Conservation (phyloP, 2,113 vertebrate genomes). For the Oplegnathus fasciatus region DNA sequence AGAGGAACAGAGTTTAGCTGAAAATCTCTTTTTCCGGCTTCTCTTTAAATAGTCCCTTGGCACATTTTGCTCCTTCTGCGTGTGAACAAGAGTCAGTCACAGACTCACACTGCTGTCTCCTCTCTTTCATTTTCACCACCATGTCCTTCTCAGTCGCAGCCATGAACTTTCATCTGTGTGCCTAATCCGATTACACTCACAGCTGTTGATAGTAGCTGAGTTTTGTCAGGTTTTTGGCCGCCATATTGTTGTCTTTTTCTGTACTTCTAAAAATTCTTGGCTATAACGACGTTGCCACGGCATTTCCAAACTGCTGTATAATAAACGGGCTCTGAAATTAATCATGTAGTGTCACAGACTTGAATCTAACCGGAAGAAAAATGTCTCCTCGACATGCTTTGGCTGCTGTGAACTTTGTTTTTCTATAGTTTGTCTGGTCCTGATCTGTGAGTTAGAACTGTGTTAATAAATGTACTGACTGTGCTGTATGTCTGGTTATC, state of each 20-base stretch:
- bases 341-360: background rate
- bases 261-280: background rate
- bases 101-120: background rate
- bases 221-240: background rate
- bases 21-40: background rate
- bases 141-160: background rate
- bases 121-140: background rate
- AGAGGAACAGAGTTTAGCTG: background rate
- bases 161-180: background rate
- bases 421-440: background rate
- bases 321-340: background rate
- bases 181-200: background rate
- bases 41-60: background rate
- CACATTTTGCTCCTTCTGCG: background rate
- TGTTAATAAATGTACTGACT: constrained; percentile 22
- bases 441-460: background rate
- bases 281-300: background rate
- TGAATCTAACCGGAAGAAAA: background rate
- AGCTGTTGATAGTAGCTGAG: background rate
- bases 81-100: background rate
- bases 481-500: constrained; percentile 18
- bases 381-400: background rate
- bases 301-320: background rate
- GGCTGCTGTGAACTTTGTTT: constrained; percentile 16
- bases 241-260: background rate